Evolutionary conservation across 1,140 invertebrate species (phyloP).

Genomic region (Drosophila parabipectinata): DNA sequence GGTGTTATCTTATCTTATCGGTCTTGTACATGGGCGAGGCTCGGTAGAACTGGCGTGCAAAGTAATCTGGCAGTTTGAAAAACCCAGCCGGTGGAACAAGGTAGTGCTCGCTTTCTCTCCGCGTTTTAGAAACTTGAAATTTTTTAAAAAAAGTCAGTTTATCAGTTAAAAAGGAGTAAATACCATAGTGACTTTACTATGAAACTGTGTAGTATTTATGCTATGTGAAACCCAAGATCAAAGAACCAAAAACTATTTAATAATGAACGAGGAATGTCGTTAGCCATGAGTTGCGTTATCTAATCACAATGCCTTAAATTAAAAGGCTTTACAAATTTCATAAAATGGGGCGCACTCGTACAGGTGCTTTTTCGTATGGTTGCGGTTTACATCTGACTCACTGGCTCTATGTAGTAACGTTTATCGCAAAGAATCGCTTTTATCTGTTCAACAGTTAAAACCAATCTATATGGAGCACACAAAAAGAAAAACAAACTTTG

Average conservation of each 20-base stretch:
- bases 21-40: slow-evolving; percentile 47
- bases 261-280: slow-evolving; percentile 1
- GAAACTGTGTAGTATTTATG: background rate
- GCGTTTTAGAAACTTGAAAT: background rate
- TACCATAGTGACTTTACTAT: background rate
- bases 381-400: slow-evolving; percentile 57
- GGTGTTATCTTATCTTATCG: slow-evolving; percentile 55
- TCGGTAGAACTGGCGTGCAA: slow-evolving; percentile 26
- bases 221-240: background rate
- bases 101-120: slow-evolving; percentile 19
- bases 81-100: slow-evolving; percentile 67
- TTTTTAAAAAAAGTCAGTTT: background rate
- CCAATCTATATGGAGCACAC: slow-evolving; percentile 27
- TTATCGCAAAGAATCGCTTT: slow-evolving; percentile 24
- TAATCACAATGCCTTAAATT: slow-evolving; percentile 60
- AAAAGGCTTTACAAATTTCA: slow-evolving; percentile 28
- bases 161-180: slow-evolving; percentile 1
- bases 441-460: slow-evolving; percentile 20
- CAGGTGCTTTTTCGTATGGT: slow-evolving; percentile 13
- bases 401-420: slow-evolving; percentile 8
- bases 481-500: slow-evolving; percentile 35
- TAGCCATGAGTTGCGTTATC: slow-evolving; percentile 41
- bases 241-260: background rate
- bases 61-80: slow-evolving; percentile 60
- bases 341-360: slow-evolving; percentile 18